Percentiles rank a stretch among this genome's conserved stretches.
phyloP scores from a whole-genome alignment of 1,140 invertebrate species.

The Triops cancriformis region DNA sequence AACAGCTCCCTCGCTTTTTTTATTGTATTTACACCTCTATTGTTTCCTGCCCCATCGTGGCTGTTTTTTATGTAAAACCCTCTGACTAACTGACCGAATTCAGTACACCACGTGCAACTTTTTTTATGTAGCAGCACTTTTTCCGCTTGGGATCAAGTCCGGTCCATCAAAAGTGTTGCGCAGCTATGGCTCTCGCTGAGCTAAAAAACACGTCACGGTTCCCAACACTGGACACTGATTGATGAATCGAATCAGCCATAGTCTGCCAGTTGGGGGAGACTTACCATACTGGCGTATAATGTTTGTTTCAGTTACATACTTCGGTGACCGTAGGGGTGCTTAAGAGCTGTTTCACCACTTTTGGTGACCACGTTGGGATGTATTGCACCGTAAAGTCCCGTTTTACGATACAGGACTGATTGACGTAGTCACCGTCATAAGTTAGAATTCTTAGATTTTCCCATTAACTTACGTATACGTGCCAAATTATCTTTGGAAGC shows the following conservation, averaged over 20 bases:
- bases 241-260: background rate
- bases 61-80: conserved; percentile 6
- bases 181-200: too few species aligned
- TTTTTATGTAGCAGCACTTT: background rate
- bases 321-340: background rate
- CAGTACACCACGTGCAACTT: background rate
- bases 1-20: background rate
- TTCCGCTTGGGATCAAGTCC: background rate
- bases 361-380: background rate
- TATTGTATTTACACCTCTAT: background rate
- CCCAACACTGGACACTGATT: background rate
- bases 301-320: background rate
- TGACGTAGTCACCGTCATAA: too few species aligned
- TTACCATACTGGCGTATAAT: background rate
- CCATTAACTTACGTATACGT: too few species aligned
- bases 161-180: too few species aligned
- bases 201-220: too few species aligned
- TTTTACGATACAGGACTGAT: too few species aligned
- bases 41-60: background rate
- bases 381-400: background rate
- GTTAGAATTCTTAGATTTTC: too few species aligned
- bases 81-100: background rate
- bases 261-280: background rate
- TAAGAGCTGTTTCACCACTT: background rate
- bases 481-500: too few species aligned